Conservation (phyloP, 1,140 invertebrate genomes). For the Drosophila novamexicana region DNA sequence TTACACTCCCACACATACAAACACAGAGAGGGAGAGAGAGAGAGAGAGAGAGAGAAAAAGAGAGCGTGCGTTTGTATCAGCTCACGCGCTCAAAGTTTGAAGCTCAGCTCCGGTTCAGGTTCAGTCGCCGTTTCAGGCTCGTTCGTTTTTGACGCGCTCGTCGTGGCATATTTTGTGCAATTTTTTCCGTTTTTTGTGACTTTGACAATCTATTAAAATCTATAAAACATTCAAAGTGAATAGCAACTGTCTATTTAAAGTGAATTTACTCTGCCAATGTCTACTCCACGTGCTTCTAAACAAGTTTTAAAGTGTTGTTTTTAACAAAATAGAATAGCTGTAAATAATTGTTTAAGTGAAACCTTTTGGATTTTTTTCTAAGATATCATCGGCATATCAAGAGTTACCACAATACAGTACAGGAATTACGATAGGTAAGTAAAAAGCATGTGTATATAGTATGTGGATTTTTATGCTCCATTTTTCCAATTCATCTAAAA, state of each 20-base stretch:
- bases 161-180: slow-evolving; percentile 21
- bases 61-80: not conserved
- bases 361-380: not conserved
- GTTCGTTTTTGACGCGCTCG: slow-evolving; percentile 49
- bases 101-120: slow-evolving; percentile 45
- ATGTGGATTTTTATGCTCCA: too few relatives aligned
- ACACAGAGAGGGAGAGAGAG: slow-evolving; percentile 14
- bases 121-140: slow-evolving; percentile 56
- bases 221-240: slow-evolving; percentile 12
- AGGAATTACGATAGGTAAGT: slow-evolving; percentile 30
- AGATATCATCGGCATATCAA: slow-evolving; percentile 1
- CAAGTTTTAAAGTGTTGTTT: not conserved
- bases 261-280: not conserved
- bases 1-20: slow-evolving; percentile 59
- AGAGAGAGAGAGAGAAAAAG: slow-evolving; percentile 6
- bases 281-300: not conserved
- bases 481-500: too few relatives aligned
- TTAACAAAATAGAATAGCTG: too few relatives aligned
- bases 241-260: slow-evolving; percentile 1
- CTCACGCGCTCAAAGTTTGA: slow-evolving; percentile 35
- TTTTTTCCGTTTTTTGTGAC: slow-evolving; percentile 10
- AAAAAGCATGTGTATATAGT: not conserved
- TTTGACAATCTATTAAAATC: slow-evolving; percentile 18
- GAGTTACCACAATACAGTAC: not conserved
- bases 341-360: slow-evolving; percentile 4